These are phyloP conservation scores for Nipponacmea schrenckii DNA, from an alignment of 2,888 invertebrate genomes.

Conservation along the genomic window DNA sequence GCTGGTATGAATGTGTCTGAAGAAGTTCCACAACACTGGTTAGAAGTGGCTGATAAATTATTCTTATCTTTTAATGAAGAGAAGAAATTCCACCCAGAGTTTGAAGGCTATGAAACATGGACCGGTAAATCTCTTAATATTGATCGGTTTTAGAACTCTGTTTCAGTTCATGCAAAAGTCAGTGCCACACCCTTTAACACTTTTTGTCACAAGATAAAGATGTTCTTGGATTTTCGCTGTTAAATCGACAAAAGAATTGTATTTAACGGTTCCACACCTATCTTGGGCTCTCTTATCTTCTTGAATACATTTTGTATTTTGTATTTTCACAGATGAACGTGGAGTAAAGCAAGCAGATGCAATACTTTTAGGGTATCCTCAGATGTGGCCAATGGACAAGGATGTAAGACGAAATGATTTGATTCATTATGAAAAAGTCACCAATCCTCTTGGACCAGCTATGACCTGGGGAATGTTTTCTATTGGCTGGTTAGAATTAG, in stretches of 20 bases:
- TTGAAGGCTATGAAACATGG: conserved; percentile 52
- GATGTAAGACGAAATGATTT: conserved; percentile 57
- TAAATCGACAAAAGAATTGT: too few species aligned
- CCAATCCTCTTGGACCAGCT: conserved; percentile 58
- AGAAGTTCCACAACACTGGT: conserved; percentile 10
- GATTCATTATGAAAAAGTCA: conserved; percentile 54
- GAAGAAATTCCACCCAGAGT: conserved; percentile 61
- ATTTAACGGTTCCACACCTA: too few species aligned
- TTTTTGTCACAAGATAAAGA: too few species aligned
- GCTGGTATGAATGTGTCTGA: background rate
- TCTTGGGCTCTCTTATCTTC: too few species aligned
- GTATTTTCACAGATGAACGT: conserved; percentile 16
- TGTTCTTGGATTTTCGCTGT: too few species aligned
- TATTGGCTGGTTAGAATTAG: conserved; percentile 63
- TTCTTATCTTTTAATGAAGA: conserved; percentile 48
- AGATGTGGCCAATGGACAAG: conserved; percentile 48
- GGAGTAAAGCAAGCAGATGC: conserved; percentile 65
- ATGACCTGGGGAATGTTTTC: conserved; percentile 69
- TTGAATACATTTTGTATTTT: too few species aligned
- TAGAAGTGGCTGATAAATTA: conserved; percentile 21
- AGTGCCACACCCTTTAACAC: too few species aligned
- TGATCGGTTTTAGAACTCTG: too few species aligned
- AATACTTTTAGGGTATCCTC: conserved; percentile 63
- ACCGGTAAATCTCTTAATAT: conserved; percentile 1
- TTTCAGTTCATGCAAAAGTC: too few species aligned